Percentiles rank a stretch among this genome's conserved stretches.
Conservation (phyloP, 2,113 vertebrate genomes). For the Galemys pyrenaicus region DNA sequence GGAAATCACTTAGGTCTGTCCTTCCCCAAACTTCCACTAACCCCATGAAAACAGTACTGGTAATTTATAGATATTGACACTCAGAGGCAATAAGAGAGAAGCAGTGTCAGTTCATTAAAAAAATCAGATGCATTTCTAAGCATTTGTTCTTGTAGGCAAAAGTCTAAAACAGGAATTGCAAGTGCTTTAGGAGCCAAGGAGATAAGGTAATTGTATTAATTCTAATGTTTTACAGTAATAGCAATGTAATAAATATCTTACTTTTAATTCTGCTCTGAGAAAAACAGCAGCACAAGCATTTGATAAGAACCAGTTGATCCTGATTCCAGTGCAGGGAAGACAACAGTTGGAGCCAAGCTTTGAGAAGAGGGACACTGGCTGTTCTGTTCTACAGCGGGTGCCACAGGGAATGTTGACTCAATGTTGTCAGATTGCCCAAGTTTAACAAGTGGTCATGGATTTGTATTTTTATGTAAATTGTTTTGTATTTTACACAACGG, state of each 20-base stretch:
- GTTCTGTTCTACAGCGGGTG: background rate
- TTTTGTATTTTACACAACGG: background rate
- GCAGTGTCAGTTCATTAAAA: background rate
- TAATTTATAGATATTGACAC: background rate
- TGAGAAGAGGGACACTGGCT: no score
- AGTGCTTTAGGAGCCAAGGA: background rate
- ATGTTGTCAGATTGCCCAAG: background rate
- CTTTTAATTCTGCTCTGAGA: background rate
- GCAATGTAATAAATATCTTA: background rate
- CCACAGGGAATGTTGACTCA: background rate
- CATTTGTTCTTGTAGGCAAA: background rate
- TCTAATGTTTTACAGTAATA: background rate
- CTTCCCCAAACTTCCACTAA: background rate
- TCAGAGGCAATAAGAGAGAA: background rate
- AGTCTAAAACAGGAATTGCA: background rate
- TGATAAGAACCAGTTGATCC: background rate
- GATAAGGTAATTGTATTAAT: background rate
- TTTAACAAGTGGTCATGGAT: background rate
- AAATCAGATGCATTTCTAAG: background rate
- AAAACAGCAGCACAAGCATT: background rate
- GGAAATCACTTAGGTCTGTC: background rate
- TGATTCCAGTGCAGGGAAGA: background rate
- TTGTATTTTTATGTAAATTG: slow-evolving; percentile 14
- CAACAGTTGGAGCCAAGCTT: background rate
- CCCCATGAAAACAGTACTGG: background rate